Percentiles rank a stretch among this genome's conserved stretches.
Evolutionary conservation across 2,797 vertebrate species (phyloP).

Genomic region (Myotis pilosus): DNA sequence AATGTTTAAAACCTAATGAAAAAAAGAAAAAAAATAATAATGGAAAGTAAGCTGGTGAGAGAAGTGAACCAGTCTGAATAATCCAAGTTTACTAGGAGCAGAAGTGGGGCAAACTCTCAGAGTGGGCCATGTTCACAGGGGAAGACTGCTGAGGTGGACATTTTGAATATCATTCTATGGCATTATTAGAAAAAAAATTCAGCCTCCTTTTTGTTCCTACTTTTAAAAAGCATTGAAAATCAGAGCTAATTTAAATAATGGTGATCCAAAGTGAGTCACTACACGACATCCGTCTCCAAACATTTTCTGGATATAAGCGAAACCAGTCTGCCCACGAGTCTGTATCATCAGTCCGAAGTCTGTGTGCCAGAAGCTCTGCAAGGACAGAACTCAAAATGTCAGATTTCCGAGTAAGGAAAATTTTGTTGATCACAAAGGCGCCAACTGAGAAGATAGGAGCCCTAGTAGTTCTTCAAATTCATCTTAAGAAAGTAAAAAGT

Average conservation of each 20-base stretch:
- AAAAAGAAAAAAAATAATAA: background rate
- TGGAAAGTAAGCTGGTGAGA: background rate
- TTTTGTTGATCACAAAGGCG: background rate
- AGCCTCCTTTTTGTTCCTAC: background rate
- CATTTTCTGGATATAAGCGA: background rate
- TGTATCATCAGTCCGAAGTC: background rate
- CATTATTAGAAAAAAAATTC: background rate
- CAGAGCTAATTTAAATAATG: background rate
- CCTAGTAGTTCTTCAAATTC: background rate
- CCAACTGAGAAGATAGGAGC: background rate
- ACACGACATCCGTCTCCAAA: background rate
- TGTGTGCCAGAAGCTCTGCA: background rate
- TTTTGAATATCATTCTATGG: background rate
- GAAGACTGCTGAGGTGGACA: background rate
- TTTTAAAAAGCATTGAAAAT: background rate
- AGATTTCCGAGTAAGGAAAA: background rate
- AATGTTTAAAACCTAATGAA: background rate
- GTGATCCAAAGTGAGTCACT: background rate
- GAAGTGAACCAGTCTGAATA: background rate
- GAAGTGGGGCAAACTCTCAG: background rate
- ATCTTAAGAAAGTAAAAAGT: background rate
- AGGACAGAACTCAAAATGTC: background rate
- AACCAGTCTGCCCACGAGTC: background rate
- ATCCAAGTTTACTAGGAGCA: background rate
- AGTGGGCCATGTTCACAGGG: background rate